These are phyloP conservation scores for Lagodon rhomboides DNA, from an alignment of 2,797 vertebrate species.

Conservation along the genomic window DNA sequence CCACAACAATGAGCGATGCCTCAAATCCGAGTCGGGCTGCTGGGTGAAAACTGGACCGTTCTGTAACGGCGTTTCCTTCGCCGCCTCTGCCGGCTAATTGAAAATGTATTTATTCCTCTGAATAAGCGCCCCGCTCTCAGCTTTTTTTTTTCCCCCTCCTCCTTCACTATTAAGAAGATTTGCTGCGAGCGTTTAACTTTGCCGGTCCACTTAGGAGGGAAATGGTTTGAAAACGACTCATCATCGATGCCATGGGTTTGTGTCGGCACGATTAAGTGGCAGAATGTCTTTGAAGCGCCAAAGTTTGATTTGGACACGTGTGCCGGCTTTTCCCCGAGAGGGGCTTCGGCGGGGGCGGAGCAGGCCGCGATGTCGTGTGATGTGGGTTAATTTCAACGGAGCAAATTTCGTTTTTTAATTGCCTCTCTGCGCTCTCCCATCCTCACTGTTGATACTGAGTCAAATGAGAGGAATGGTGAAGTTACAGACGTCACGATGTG, in stretches of 20 bases:
- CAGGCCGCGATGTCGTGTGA: conserved; percentile 25
- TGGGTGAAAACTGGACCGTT: conserved; percentile 40
- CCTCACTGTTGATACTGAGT: conserved; percentile 13
- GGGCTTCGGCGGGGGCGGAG: conserved; percentile 38
- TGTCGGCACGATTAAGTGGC: conserved; percentile 55
- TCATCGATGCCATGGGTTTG: conserved; percentile 48
- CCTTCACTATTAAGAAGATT: conserved; percentile 66
- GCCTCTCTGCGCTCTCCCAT: conserved; percentile 35
- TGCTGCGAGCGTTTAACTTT: conserved; percentile 69
- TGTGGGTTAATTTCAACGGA: conserved; percentile 36
- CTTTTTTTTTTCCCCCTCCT: conserved; percentile 37
- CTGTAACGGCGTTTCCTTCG: conserved; percentile 39
- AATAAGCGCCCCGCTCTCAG: conserved; percentile 55
- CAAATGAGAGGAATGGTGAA: conserved; percentile 2
- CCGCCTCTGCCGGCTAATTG: conserved; percentile 60
- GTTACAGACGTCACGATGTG: conserved; percentile 9
- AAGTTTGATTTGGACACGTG: conserved; percentile 52
- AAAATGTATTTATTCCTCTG: conserved; percentile 74
- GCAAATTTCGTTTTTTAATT: conserved; percentile 58
- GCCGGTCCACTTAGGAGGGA: conserved; percentile 54
- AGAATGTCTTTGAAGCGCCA: conserved; percentile 66
- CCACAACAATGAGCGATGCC: conserved; percentile 41
- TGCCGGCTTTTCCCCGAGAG: conserved; percentile 30
- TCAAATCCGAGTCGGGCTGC: conserved; percentile 13
- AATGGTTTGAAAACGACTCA: conserved; percentile 43